phyloP scores from a whole-genome alignment of 2,113 vertebrate genomes.

The Argyrosomus japonicus region DNA sequence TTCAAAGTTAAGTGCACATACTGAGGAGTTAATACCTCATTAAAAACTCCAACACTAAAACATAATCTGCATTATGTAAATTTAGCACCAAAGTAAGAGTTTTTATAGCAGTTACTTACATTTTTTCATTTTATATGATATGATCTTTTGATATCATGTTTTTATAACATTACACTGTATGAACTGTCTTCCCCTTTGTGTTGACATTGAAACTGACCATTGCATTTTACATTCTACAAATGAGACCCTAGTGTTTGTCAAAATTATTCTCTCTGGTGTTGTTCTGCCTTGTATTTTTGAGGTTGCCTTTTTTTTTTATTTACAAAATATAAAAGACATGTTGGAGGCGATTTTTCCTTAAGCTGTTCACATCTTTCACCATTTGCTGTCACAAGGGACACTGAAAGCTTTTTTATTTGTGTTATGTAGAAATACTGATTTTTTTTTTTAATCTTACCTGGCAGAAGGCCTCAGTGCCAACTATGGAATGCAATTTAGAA shows the following conservation, averaged over 20 bases:
- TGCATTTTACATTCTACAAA: not conserved
- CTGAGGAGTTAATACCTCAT: constrained; percentile 12
- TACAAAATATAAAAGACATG: not conserved
- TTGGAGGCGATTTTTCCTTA: no score
- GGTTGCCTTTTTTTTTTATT: not conserved
- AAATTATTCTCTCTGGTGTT: not conserved
- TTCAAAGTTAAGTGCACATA: constrained; percentile 16
- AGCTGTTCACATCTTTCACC: no score
- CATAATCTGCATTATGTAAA: not conserved
- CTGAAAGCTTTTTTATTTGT: not conserved
- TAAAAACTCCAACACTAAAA: constrained; percentile 14
- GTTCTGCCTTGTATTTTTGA: no score
- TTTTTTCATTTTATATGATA: not conserved
- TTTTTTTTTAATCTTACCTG: not conserved
- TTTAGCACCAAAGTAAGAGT: not conserved
- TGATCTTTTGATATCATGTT: not conserved
- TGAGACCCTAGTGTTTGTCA: not conserved
- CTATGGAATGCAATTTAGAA: constrained; percentile 15
- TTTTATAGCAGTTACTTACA: not conserved
- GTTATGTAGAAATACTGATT: not conserved
- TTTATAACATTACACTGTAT: not conserved
- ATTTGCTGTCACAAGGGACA: no score
- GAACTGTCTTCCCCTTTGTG: not conserved
- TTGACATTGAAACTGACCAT: not conserved
- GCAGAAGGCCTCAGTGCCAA: not conserved